Evolutionary conservation across 2,888 invertebrate genomes (phyloP), one percentile per base, ranked within the genome.

Genomic region (Ommatoiulus sabulosus): DNA sequence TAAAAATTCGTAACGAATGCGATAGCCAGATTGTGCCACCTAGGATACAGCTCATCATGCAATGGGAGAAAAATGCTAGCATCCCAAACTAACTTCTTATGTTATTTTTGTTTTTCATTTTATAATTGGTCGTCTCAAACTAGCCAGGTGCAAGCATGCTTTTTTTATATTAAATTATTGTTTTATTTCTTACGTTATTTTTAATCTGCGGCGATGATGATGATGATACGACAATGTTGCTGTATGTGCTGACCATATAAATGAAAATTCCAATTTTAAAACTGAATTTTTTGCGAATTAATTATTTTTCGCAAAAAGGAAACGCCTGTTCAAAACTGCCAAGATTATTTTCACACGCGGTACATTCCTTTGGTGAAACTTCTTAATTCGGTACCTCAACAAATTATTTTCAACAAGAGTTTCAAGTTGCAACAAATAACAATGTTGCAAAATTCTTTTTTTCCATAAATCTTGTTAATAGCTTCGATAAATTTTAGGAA

Each of bases 131-230:
- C 72, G 72, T 24, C 24, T 72, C 72, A 72, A 6, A 72, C n/a
- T 72, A 72, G 72, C 72, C 72, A 72, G 72, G 72, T 72, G 72
- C 72, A 24, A 72, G 72, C 72, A 72, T 72, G 72, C 72, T 20
- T 72, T 72, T n/a, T 72, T 72, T 72, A 72, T 72, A 72, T 72
- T 72, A 72, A 72, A 72, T 72, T 72, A 72, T 72, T 72, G 72
- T 72, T 72, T 72, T 72, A 72, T 72, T 57, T 72, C 72, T 72
- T 72, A 72, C 24, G 72, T 72, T 35, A 72, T 72, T 72, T 63
- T 72, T 72, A 20, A 24, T 72, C 24, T 48, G 48, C 7, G 8
- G 10, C 10, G 72, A 72, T 24, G 72, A 72, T 72, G 72, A 72
- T 72, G 24, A 72, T 72, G 35, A 35, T 35, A 72, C 24, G 72